phyloP scores from a whole-genome alignment of 2,888 invertebrate genomes.

The Scrobipalpa atriplicella region DNA sequence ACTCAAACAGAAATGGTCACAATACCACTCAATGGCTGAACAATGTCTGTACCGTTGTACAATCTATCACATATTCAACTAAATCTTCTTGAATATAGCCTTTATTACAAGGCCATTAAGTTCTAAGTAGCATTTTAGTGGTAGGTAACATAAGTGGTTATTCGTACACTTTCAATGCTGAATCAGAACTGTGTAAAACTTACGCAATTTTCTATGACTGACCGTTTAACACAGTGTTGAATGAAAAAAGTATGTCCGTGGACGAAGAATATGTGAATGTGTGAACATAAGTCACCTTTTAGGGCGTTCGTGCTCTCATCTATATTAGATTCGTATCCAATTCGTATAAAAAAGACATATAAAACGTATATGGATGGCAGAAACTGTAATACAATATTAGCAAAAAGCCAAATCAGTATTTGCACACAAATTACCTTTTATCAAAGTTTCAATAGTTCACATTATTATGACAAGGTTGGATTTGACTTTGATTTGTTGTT shows the following conservation, averaged over 20 bases:
- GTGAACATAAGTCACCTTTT: too few species aligned
- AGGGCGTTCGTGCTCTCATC: too few species aligned
- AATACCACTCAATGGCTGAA: background rate
- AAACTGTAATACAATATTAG: too few species aligned
- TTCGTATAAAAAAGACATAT: too few species aligned
- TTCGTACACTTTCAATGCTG: constrained; percentile 1
- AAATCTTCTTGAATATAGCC: background rate
- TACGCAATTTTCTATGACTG: background rate
- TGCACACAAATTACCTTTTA: too few species aligned
- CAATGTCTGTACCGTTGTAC: constrained; percentile 1
- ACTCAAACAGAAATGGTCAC: background rate
- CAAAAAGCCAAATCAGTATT: too few species aligned
- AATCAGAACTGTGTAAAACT: constrained; percentile 11
- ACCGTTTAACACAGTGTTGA: background rate
- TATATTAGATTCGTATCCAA: too few species aligned
- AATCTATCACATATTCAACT: background rate
- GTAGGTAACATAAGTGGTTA: background rate
- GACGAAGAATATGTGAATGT: too few species aligned
- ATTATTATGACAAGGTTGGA: too few species aligned
- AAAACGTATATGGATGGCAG: too few species aligned
- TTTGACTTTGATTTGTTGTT: too few species aligned
- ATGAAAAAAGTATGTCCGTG: background rate
- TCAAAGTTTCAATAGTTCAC: too few species aligned
- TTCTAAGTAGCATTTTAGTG: background rate
- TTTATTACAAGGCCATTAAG: background rate